Evolutionary conservation across 2,888 invertebrate species (phyloP), one percentile per base, ranked within the genome.

Genomic region (Petrolisthes cinctipes): DNA sequence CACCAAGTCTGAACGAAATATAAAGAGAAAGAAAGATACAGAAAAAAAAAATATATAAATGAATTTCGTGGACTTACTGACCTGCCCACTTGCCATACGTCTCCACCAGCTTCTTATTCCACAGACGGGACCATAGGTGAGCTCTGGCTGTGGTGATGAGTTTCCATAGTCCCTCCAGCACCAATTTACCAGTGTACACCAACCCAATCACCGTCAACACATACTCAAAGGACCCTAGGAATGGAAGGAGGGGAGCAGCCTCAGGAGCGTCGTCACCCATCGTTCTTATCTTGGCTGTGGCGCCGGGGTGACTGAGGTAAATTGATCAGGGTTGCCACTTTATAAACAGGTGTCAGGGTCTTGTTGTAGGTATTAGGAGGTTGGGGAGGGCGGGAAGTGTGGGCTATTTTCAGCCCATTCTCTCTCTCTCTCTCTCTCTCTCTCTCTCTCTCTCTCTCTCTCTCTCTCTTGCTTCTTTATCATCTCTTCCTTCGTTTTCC

Each of bases 21-120:
- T 23, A 17, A 1, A 11, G 11, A 56, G 56, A 56, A 61, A 61
- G 61, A 61, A 61, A 61, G 61, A 61, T 11, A 61, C 9, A 61
- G 17, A 3, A 61, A 61, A 61, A 61, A 61, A 61, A 17, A 61
- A 61, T 0, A 17, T 11, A 61, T 2, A 61, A 3, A 61, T 11
- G 17, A 61, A 11, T 11, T 61, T 17, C 17, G 61, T 11, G 17
- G 9, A 9, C 17, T 11, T 66, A 81, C 87, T 87, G 71, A 90
- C 90, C 90, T 84, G 88, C 90, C 90, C 90, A 90, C 76, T 88
- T 89, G 9, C 89, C 90, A 79, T 88, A 90, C 23, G 53, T 81
- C 79, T 90, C 79, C 23, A 80, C 87, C 54, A 90, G 82, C 20
- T 78, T 80, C 66, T 88, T 90, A 3, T 86, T 82, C 90, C 90